Conservation (phyloP, 64 coral and sea anemone genomes). For the Astreopora myriophthalma region DNA sequence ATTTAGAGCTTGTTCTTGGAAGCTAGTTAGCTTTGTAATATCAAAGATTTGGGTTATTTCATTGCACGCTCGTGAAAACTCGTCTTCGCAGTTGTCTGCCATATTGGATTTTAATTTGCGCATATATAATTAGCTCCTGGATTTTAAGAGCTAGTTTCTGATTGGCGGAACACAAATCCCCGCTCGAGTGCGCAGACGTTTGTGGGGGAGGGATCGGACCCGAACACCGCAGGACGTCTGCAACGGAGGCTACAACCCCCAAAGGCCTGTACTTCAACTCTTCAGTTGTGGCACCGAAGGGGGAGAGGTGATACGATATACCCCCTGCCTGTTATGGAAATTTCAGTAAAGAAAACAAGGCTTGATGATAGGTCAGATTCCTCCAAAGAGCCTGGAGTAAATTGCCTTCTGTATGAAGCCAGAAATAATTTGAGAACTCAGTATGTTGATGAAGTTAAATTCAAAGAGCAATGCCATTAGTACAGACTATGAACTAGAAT, state of each 20-base stretch:
- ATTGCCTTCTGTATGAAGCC: conserved; percentile 6
- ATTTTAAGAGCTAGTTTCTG: too few relatives aligned
- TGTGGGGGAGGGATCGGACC: too few relatives aligned
- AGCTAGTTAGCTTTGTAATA: too few relatives aligned
- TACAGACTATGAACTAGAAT: not conserved
- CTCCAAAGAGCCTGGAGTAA: not conserved
- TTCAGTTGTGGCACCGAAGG: conserved; percentile 38
- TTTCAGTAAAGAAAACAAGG: not conserved
- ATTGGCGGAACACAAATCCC: too few relatives aligned
- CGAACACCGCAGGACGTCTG: too few relatives aligned
- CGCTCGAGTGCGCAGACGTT: too few relatives aligned
- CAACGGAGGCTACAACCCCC: conserved; percentile 10
- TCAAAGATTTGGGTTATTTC: too few relatives aligned
- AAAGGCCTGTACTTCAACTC: conserved; percentile 8
- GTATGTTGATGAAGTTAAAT: not conserved
- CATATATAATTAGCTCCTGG: too few relatives aligned
- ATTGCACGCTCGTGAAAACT: too few relatives aligned
- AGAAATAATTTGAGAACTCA: not conserved
- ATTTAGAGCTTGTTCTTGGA: too few relatives aligned
- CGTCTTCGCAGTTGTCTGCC: too few relatives aligned
- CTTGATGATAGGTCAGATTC: not conserved
- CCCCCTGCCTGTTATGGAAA: conserved; percentile 31
- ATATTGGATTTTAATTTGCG: too few relatives aligned
- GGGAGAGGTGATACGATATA: conserved; percentile 19
- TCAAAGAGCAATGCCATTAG: not conserved